Evolutionary conservation across 2,113 vertebrate genomes (phyloP).

Genomic region (Psittacula cyanocephala): DNA sequence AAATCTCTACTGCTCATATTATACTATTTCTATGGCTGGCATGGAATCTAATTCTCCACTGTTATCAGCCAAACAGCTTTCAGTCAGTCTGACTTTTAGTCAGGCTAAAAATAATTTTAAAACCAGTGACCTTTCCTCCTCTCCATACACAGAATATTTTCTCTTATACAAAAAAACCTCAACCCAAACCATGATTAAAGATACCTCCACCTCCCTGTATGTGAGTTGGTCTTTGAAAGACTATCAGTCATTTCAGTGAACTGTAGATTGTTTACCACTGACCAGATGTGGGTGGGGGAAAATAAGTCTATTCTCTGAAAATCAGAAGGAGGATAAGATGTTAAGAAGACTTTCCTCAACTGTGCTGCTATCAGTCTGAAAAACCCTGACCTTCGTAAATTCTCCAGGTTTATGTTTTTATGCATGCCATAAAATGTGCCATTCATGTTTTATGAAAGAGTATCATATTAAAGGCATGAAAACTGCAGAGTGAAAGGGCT

Average conservation of each 20-base stretch:
- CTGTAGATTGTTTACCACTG: not conserved
- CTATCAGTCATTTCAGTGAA: not conserved
- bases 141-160: not conserved
- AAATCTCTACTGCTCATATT: not conserved
- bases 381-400: not conserved
- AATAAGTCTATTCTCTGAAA: not conserved
- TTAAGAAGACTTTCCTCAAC: not conserved
- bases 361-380: not conserved
- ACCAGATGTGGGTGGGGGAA: not conserved
- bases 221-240: not conserved
- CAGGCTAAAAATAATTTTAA: not conserved
- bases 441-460: not conserved
- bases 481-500: not conserved
- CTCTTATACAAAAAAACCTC: not conserved
- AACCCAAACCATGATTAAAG: not conserved
- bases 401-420: not conserved
- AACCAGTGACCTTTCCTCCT: not conserved
- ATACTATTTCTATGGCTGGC: not conserved
- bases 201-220: not conserved
- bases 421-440: not conserved
- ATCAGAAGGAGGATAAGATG: not conserved
- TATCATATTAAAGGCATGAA: not conserved
- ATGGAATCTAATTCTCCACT: not conserved
- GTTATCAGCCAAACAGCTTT: not conserved
- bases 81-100: not conserved